Conservation (phyloP, 2,113 vertebrate genomes). For the Catharus fuscescens region DNA sequence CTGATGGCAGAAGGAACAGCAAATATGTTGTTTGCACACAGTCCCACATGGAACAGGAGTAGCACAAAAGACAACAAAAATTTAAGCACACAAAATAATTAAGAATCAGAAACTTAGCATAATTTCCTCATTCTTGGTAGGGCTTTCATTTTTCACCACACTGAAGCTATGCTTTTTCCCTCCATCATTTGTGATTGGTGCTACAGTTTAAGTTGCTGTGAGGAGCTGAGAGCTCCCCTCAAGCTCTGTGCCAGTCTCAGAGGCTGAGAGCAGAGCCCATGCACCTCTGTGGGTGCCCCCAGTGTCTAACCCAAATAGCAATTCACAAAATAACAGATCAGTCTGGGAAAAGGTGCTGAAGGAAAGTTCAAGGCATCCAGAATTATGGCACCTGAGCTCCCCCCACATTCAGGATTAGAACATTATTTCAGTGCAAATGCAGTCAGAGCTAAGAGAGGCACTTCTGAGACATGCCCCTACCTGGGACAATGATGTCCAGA, state of each 20-base stretch:
- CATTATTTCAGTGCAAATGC: accelerated
- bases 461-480: accelerated
- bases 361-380: background rate
- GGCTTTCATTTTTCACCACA: background rate
- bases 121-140: background rate
- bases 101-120: background rate
- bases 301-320: background rate
- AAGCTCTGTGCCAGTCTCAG: background rate
- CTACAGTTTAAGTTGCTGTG: background rate
- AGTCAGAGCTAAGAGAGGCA: background rate
- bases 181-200: background rate
- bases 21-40: background rate
- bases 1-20: background rate
- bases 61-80: background rate
- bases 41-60: background rate
- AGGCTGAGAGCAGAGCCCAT: accelerated
- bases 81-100: background rate
- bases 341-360: background rate
- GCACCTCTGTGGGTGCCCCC: background rate
- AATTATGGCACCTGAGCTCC: background rate
- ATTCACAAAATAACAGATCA: background rate
- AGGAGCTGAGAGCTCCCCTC: background rate
- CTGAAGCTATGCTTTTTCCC: background rate
- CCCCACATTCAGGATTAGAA: background rate
- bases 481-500: accelerated